Evolutionary conservation across 2,888 invertebrate genomes (phyloP).

Genomic region (Epirrita christyi): DNA sequence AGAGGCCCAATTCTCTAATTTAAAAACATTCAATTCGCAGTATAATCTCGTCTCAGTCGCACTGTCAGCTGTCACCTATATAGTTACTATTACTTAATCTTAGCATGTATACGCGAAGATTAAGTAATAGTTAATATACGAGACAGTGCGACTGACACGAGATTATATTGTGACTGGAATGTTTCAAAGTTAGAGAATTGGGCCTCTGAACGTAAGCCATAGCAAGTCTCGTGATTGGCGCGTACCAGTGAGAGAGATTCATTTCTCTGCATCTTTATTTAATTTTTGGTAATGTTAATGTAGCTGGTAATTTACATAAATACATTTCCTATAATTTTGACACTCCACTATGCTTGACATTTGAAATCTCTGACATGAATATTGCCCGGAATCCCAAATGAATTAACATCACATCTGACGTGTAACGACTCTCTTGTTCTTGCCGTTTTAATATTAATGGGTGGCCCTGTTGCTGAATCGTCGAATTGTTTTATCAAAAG

Average conservation of each 20-base stretch:
- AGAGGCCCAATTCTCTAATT: no score
- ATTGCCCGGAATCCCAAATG: conserved; percentile 53
- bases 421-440: conserved; percentile 53
- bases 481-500: background rate
- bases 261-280: conserved; percentile 8
- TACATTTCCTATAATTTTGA: conserved; percentile 80
- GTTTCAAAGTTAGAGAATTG: no score
- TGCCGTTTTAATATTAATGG: conserved; percentile 50
- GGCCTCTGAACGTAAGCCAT: no score
- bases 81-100: no score
- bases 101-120: no score
- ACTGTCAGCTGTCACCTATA: no score
- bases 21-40: no score
- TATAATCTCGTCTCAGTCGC: no score
- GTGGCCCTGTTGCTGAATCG: conserved; percentile 4
- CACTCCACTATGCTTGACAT: conserved; percentile 72
- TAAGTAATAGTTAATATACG: no score
- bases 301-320: conserved; percentile 80
- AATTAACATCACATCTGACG: conserved; percentile 56
- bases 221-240: background rate
- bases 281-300: conserved; percentile 63
- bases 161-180: no score
- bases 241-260: background rate
- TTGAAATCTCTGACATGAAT: conserved; percentile 74
- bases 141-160: no score